Conservation (phyloP, 64 coral and sea anemone genomes). For the Platygyra sinensis region DNA sequence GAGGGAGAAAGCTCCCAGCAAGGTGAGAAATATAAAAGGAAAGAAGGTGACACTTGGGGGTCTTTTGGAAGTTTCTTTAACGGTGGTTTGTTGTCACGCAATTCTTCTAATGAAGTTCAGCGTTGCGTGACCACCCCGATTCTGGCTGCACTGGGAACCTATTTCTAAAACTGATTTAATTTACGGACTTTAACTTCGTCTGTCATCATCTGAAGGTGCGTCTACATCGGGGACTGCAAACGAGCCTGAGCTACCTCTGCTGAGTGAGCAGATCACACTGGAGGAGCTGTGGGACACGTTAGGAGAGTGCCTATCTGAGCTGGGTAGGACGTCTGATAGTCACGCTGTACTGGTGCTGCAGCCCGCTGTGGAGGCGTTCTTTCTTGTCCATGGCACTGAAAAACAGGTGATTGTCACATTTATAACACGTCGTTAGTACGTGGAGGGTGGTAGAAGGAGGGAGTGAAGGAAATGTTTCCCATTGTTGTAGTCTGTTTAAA, state of each 20-base stretch:
- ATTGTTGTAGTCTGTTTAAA: no score
- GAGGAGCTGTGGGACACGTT: conserved; percentile 95
- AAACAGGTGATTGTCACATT: conserved; percentile 54
- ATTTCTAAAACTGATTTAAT: not conserved
- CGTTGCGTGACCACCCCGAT: not conserved
- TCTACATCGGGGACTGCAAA: conserved; percentile 21
- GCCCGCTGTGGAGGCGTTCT: conserved; percentile 96
- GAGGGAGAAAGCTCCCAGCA: conserved; percentile 17
- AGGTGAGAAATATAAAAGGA: not conserved
- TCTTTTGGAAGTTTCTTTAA: no score
- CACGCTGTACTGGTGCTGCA: conserved; percentile 94
- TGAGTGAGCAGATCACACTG: conserved; percentile 84
- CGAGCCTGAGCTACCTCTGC: conserved; percentile 63
- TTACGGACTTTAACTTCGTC: not conserved
- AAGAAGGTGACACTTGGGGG: no score
- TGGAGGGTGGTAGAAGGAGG: no score
- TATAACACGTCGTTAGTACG: not conserved
- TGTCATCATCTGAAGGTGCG: not conserved
- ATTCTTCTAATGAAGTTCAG: no score
- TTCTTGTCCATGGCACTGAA: conserved; percentile 93
- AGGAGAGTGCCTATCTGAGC: conserved; percentile 87
- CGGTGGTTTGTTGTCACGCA: no score
- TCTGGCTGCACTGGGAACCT: not conserved
- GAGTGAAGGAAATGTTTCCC: no score
- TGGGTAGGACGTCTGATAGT: conserved; percentile 87